Evolutionary conservation across 2,888 invertebrate genomes (phyloP), one percentile per base, ranked within the genome.

Genomic region (Acleris emargana): DNA sequence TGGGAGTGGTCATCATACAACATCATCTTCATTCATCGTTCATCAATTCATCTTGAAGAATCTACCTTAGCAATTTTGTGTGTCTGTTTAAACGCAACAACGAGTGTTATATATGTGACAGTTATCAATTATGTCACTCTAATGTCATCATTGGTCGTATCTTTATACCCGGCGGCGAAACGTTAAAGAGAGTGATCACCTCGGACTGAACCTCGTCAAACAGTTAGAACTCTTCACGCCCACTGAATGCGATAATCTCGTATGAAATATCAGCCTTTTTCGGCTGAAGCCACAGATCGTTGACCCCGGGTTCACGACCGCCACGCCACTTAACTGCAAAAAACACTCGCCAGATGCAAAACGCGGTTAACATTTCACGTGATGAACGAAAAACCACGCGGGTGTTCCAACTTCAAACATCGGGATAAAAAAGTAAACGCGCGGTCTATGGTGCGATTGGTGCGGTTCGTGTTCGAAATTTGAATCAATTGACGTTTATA

Each of bases 281-380:
- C 74, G 66, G 62, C 76, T 78, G 76, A 78, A 80, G 76, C 72
- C 72, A 70, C 76, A 73, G 86, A 79, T 76, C 84, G 75, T 77
- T 77, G 83, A 85, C 81, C 86, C 76, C 80, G 69, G 79, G 88
- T 87, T 88, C 88, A 85, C 72, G 89, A 87, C 86, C 86, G 85
- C 83, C 77, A 79, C 77, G 80, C 74, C 74, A 77, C 76, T 82
- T 79, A 71, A 71, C 74, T 78, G 81, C 78, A 76, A 83, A 80
- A 76, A 78, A 73, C 67, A 69, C 66, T 61, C 69, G 73, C 73
- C 80, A 77, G 76, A 77, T 78, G 79, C 75, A 74, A 78, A 74
- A 68, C 73, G 76, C 71, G 70, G 72, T 66, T 58, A 54, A 54
- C 69, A 67, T 82, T 81, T 81, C 77, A 78, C 73, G 73, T 71